Base-by-base conservation (phyloP, 2,113 vertebrate genomes). In the Pagrus major region DNA sequence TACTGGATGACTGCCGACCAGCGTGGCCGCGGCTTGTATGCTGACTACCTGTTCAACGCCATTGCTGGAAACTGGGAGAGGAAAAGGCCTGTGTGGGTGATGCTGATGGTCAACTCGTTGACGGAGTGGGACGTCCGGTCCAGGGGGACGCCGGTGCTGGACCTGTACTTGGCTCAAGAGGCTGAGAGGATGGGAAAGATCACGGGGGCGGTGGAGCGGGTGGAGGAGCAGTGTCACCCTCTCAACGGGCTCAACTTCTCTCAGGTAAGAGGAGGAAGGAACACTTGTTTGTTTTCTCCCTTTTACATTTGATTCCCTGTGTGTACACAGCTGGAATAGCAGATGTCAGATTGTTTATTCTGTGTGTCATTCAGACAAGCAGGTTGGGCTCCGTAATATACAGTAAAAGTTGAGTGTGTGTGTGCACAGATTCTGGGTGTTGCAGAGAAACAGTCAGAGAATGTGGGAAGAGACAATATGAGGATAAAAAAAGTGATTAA, bases 61-160 rank as follows among this genome's bases (percentile, higher is more conserved):
- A 99, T 99, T 0, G 97, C 97, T 0, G 98, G 98, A 27, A 98
- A 99, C 94, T 99, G 98, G 98, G 98, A 99, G 84, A 96, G 98
- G 88, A 99, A 99, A 91, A 94, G 98, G 84, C 98, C 98, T 0
- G 97, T 99, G 41, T 99, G 98, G 98, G 97, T 99, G 90, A 99
- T 99, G 98, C 96, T 99, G 54, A 99, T 99, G 98, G 97, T 99
- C 77, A 99, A 99, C 94, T 99, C 98, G 0, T 92, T 99, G 90
- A 99, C 98, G 0, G 98, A 99, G 93, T 96, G 96, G 0, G 98
- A 99, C 20, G 96, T 99, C n/a, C 94, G 97, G 69, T 97, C 97
- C 58, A 91, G 98, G 0, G 98, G 98, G 0, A 97, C 97, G 41
- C 98, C 98, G 0, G 97, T 99, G 69, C 94, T 99, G 0, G 98